Evolutionary conservation across 1,140 invertebrate species (phyloP), one percentile per base, ranked within the genome.

Genomic region (Drosophila tropicalis): DNA sequence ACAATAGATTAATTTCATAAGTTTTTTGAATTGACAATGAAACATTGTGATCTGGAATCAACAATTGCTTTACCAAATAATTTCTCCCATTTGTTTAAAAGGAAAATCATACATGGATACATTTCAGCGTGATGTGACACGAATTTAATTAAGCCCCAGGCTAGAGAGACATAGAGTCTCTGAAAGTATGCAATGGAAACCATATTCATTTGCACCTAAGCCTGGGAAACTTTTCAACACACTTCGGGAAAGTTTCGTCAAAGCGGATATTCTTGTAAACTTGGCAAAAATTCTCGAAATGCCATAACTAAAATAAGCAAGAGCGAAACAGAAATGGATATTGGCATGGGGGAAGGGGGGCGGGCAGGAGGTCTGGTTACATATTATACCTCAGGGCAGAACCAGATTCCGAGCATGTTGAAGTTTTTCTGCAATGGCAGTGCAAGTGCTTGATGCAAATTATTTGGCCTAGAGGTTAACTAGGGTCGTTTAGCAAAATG

Each of bases 401-500:
- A 70, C 67, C 76, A 87, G 82, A 85, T 85, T 86, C 82, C 58
- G 68, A 76, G 71, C 68, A 75, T 86, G 70, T 85, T 85, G 62
- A 51, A 54, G 66, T 68, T 51, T 55, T 56, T 62, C 32, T 62
- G 65, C 61, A 72, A 54, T 73, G 70, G 47, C 62, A 69, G 83
- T 87, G 83, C 83, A 89, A 87, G 84, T 80, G 73, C 84, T 84
- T 87, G 84, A 89, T 87, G 84, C 84, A 87, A 87, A 87, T 87
- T 87, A 87, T 87, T 89, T 87, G 84, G 84, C 84, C 84, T 79
- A 64, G 72, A 89, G 84, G 84, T 87, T 87, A 87, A 87, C 84
- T 87, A 87, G 84, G 84, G 84, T 87, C 84, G 84, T 87, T 87
- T 87, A 89, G 84, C 85, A 89, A 58, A 89, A 87, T 87, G 84